phyloP scores from a whole-genome alignment of 2,113 vertebrate species.

The Harpagus bidentatus region DNA sequence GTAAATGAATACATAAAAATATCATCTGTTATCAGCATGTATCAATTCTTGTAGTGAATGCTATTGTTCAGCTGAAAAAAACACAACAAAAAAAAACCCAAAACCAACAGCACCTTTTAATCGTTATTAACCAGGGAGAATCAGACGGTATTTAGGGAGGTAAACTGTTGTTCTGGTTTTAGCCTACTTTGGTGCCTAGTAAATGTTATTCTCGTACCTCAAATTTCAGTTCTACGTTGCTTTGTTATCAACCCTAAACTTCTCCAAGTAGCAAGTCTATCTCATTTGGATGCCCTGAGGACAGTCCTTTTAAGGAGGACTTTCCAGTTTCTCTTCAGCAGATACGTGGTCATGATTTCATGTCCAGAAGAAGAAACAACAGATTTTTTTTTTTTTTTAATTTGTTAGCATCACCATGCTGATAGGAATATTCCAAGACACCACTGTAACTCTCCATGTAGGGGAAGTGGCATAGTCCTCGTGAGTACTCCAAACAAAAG shows the following conservation, averaged over 20 bases:
- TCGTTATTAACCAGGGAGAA: not conserved
- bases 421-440: not conserved
- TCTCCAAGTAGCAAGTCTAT: not conserved
- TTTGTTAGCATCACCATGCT: not conserved
- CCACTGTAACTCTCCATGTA: not conserved
- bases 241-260: not conserved
- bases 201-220: not conserved
- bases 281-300: not conserved
- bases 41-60: not conserved
- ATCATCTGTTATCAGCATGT: not conserved
- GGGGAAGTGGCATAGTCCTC: not conserved
- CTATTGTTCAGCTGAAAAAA: not conserved
- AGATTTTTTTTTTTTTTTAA: not conserved
- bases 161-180: not conserved
- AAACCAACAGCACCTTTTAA: not conserved
- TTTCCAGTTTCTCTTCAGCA: not conserved
- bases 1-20: not conserved
- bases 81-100: no score
- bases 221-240: not conserved
- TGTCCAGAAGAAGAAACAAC: not conserved
- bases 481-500: not conserved
- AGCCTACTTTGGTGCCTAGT: not conserved
- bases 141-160: not conserved
- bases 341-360: not conserved
- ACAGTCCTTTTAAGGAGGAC: not conserved